Base-by-base conservation (phyloP, 2,888 invertebrate species). In the Dolomedes plantarius region DNA sequence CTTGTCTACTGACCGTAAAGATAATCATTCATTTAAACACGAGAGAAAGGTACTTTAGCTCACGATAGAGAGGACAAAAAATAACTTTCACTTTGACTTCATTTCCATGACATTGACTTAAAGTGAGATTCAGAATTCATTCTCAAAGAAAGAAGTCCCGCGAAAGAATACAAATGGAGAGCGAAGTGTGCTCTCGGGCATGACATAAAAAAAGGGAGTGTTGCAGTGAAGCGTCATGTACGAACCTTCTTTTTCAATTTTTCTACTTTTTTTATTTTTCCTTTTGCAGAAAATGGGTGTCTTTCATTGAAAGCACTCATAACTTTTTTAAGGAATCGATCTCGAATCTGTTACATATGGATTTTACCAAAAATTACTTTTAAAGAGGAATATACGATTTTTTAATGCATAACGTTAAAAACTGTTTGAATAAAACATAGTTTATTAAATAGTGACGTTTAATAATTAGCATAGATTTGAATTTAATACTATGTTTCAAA, bases 91-190 rank as follows among this genome's bases (percentile, higher is more conserved):
- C 56, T 56, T 56, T 23, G 5, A 56, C 5, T 56, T 56, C 16
- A 23, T 23, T 56, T 56, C 56, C 56, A 56, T 23, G 56, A 56
- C 9, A 46, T n/a, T 46, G 46, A 46, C 46, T 46, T n/a, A 46
- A 16, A 3, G 56, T 23, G 16, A 23, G 23, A 56, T 56, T 56
- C 56, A 16, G 23, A 56, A 56, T 56, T 23, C 56, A 56, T 56
- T 56, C 56, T 56, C 56, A 23, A 16, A 65, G 65, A 36, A 29
- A 75, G 39, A 2, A 56, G 36, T 28, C 23, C 31, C 75, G 7
- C 11, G 28, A 36, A 41, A 41, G 65, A 75, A 75, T 75, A 75
- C 41, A 65, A 64, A 75, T 72, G 32, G 56, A 31, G 23, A 31
- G 19, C 31, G 50, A 75, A 29, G 29, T 62, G 65, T 65, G 39